Evolutionary conservation across 2,113 vertebrate genomes (phyloP).

Genomic region (Crotalus tigris): DNA sequence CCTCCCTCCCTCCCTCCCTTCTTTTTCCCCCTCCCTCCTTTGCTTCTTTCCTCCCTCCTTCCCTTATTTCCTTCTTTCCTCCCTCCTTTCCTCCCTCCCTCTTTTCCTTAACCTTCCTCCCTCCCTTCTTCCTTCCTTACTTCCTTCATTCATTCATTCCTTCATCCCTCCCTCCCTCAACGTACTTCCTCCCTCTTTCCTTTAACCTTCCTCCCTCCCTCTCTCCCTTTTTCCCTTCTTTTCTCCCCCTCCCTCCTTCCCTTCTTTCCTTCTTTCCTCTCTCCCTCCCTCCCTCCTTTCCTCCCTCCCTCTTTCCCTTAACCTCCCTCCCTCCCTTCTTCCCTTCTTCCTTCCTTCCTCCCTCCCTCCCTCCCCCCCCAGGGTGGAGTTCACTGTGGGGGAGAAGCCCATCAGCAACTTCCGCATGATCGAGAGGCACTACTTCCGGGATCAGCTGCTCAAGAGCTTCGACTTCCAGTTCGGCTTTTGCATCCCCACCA

Average conservation of each 20-base stretch:
- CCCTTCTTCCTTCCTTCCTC: not conserved
- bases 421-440: constrained; percentile 98
- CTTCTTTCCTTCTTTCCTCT: too few species aligned
- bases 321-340: too few species aligned
- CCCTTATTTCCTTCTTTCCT: not conserved
- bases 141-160: not conserved
- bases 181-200: too few species aligned
- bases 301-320: not conserved
- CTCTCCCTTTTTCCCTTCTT: too few species aligned
- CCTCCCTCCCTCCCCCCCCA: constrained; percentile 50
- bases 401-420: constrained; percentile 96
- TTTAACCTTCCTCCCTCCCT: too few species aligned
- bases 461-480: constrained; percentile 99
- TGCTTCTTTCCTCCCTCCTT: not conserved
- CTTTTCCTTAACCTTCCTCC: not conserved
- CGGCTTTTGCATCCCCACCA: constrained; percentile 98
- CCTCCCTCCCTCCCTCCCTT: not conserved
- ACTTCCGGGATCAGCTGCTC: constrained; percentile 91
- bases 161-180: constrained; percentile 1
- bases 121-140: not conserved
- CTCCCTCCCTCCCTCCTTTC: not conserved
- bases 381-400: constrained; percentile 97
- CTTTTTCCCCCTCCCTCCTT: too few species aligned
- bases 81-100: not conserved
- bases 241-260: too few species aligned